Conservation (phyloP, 2,113 vertebrate species). For the Calyptomena viridis region DNA sequence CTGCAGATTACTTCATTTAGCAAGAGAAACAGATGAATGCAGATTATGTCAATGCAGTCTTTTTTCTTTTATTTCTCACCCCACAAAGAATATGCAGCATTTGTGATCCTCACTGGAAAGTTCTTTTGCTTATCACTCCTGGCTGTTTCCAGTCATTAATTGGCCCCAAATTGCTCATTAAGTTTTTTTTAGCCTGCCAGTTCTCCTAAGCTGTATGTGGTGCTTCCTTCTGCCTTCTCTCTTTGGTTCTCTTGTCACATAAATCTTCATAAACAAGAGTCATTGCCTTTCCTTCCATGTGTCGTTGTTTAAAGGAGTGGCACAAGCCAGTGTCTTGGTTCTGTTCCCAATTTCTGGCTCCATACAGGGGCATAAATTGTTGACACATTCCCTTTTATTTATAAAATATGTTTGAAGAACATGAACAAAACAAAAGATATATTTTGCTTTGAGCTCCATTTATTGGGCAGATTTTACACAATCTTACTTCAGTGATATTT, state of each 20-base stretch:
- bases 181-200: slow-evolving; percentile 28
- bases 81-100: not conserved
- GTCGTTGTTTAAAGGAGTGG: not conserved
- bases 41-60: not conserved
- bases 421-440: not conserved
- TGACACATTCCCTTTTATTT: not conserved
- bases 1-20: not conserved
- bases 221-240: slow-evolving; percentile 31
- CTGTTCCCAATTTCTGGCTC: not conserved
- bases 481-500: not conserved
- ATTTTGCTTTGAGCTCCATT: not conserved
- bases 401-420: not conserved
- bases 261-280: slow-evolving; percentile 33
- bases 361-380: not conserved
- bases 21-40: not conserved
- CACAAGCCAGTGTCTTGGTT: not conserved
- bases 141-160: slow-evolving; percentile 28
- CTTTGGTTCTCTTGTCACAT: slow-evolving; percentile 28
- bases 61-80: not conserved
- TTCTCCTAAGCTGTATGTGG: slow-evolving; percentile 1
- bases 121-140: slow-evolving; percentile 38
- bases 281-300: not conserved
- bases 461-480: not conserved
- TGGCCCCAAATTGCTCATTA: slow-evolving; percentile 53
- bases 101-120: not conserved